Conservation (phyloP, 1,140 invertebrate genomes). For the Tigriopus japonicus region DNA sequence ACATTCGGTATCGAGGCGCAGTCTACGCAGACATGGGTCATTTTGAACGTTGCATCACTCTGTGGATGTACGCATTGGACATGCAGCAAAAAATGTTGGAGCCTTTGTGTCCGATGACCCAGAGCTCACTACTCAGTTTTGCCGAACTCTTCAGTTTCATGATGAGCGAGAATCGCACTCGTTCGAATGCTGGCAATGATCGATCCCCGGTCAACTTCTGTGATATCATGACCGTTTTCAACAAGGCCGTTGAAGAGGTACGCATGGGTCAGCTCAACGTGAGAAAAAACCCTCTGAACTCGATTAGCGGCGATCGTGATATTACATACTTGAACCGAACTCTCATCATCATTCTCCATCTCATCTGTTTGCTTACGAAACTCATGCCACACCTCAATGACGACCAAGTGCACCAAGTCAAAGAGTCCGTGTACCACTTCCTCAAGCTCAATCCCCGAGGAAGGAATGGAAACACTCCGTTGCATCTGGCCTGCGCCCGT, state of each 20-base stretch:
- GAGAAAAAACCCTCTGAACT: constrained; percentile 28
- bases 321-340: constrained; percentile 58
- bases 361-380: constrained; percentile 50
- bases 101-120: constrained; percentile 81
- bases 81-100: constrained; percentile 85
- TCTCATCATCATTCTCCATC: constrained; percentile 62
- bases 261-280: constrained; percentile 14
- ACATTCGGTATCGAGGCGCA: constrained; percentile 71
- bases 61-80: constrained; percentile 92
- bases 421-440: constrained; percentile 36
- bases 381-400: constrained; percentile 22
- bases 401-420: constrained; percentile 21
- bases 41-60: constrained; percentile 68
- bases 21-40: constrained; percentile 86
- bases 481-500: constrained; percentile 49
- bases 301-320: constrained; percentile 40
- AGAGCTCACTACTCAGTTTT: constrained; percentile 77
- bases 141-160: constrained; percentile 88
- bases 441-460: constrained; percentile 51
- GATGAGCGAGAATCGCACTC: constrained; percentile 40
- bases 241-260: constrained; percentile 40
- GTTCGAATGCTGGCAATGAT: background rate
- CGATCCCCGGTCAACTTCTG: constrained; percentile 48
- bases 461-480: constrained; percentile 45
- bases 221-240: constrained; percentile 61